A percentile compares a stretch with the other conserved stretches of the same genome.
These are phyloP conservation scores for Hetaerina americana DNA, from an alignment of 1,140 invertebrate genomes.

Conservation along the genomic window DNA sequence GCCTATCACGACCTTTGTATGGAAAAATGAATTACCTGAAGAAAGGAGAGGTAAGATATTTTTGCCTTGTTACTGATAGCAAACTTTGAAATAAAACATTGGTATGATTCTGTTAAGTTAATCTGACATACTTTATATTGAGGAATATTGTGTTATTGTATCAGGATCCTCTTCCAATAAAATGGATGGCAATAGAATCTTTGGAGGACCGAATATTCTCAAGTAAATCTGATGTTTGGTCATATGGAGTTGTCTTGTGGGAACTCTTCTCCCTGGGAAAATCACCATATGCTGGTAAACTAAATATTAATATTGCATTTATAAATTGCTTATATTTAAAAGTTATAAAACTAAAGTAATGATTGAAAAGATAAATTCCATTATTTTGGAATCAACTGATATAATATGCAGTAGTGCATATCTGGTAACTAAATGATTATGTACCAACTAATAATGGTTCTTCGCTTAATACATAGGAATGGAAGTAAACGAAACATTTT, in stretches of 20 bases:
- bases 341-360: too few species aligned
- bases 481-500: conserved; percentile 25
- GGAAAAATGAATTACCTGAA: conserved; percentile 32
- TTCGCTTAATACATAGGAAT: too few species aligned
- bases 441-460: too few species aligned
- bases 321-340: background rate
- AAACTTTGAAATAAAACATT: too few species aligned
- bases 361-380: too few species aligned
- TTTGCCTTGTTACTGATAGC: too few species aligned
- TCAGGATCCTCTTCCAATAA: conserved; percentile 28
- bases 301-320: background rate
- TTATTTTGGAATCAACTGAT: too few species aligned
- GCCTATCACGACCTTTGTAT: conserved; percentile 34
- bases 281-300: conserved; percentile 19
- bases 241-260: conserved; percentile 46
- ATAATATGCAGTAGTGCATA: too few species aligned
- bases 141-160: too few species aligned
- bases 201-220: conserved; percentile 29
- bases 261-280: conserved; percentile 41
- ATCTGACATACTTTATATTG: background rate
- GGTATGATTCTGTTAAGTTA: background rate
- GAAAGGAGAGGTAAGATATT: conserved; percentile 23
- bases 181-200: conserved; percentile 39
- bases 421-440: too few species aligned
- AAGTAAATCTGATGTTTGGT: conserved; percentile 35